These are phyloP conservation scores for Punctoribates punctum DNA, from an alignment of 2,888 invertebrate species.

Conservation along the genomic window DNA sequence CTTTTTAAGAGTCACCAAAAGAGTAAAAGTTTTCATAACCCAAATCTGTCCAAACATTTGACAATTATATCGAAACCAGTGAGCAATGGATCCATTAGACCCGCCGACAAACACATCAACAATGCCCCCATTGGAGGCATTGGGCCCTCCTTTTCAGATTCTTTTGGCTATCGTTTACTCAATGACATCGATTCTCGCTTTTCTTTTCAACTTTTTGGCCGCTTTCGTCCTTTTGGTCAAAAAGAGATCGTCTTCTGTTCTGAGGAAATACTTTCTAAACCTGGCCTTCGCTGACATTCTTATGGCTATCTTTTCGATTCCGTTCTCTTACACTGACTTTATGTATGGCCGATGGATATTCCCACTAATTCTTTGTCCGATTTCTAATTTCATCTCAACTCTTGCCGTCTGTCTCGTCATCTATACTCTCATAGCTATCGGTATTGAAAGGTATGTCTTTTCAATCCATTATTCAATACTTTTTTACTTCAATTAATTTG, in stretches of 20 bases:
- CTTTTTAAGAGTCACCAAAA: neutral
- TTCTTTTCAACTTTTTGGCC: conserved; percentile 4
- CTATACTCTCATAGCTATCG: conserved; percentile 32
- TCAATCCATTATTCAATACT: neutral
- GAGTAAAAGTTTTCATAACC: neutral
- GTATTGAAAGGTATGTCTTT: conserved; percentile 37
- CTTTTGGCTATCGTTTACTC: neutral
- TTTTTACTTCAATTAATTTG: too few species aligned
- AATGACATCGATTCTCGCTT: neutral
- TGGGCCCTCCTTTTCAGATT: neutral
- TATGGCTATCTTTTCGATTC: conserved; percentile 28
- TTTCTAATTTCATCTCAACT: neutral
- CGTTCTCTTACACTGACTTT: conserved; percentile 33
- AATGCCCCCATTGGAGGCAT: conserved; percentile 13
- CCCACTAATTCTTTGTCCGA: conserved; percentile 20
- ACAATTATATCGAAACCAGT: neutral
- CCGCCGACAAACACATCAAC: neutral
- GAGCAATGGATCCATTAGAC: conserved; percentile 1
- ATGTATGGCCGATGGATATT: conserved; percentile 38
- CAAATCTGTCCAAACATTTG: too few species aligned
- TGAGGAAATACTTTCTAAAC: conserved; percentile 37
- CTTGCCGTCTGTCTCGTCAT: conserved; percentile 22
- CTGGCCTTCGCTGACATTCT: conserved; percentile 38
- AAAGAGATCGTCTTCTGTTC: conserved; percentile 7
- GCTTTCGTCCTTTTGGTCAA: neutral